phyloP scores from a whole-genome alignment of 2,113 vertebrate genomes.

The Erythrolamprus reginae region DNA sequence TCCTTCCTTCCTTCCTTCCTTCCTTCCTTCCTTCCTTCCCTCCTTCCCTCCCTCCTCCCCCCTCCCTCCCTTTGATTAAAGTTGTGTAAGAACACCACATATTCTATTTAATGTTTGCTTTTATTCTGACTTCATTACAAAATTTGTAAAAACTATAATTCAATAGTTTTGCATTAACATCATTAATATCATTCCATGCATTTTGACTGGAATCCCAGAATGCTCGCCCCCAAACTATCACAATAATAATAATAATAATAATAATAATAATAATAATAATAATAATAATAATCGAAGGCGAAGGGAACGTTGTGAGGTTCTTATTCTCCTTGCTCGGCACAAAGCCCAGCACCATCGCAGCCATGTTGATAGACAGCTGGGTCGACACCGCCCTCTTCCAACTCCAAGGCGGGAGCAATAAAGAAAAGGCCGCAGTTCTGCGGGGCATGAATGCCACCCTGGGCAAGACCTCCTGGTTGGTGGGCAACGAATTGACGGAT shows the following conservation, averaged over 20 bases:
- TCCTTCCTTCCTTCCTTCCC: neutral
- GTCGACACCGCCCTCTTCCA: conserved; percentile 87
- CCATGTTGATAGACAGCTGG: conserved; percentile 89
- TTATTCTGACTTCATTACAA: neutral
- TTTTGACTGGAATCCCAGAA: too few relatives aligned
- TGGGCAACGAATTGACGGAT: conserved; percentile 82
- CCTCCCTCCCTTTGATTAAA: too few relatives aligned
- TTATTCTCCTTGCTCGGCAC: conserved; percentile 84
- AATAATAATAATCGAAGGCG: conserved; percentile 94
- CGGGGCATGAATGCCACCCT: conserved; percentile 81
- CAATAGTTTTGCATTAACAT: neutral
- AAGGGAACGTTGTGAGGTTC: conserved; percentile 90
- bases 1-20: too few relatives aligned
- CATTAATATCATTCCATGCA: neutral
- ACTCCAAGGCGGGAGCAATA: conserved; percentile 79
- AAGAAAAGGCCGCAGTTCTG: conserved; percentile 79
- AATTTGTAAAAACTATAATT: neutral
- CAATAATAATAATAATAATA: too few relatives aligned
- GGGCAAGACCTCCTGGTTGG: conserved; percentile 78
- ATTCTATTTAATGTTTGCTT: neutral
- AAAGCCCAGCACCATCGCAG: conserved; percentile 67
- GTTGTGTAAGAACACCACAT: neutral
- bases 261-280: too few relatives aligned
- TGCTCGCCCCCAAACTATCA: too few relatives aligned
- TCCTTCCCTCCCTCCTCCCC: too few relatives aligned